phyloP scores from a whole-genome alignment of 2,888 invertebrate species.

The Anthrax anthrax region DNA sequence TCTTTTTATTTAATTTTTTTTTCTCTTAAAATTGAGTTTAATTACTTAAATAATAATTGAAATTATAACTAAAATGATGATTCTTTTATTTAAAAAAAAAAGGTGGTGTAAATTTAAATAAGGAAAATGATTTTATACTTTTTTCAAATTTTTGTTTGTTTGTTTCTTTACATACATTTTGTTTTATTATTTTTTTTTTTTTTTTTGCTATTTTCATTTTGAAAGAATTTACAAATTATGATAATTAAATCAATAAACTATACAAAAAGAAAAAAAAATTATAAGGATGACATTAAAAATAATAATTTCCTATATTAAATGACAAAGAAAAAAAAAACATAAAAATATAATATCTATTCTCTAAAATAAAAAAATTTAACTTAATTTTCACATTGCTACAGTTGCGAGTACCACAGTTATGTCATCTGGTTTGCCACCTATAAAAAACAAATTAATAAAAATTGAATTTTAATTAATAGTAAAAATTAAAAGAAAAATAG shows the following conservation, averaged over 20 bases:
- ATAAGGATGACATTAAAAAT: not conserved
- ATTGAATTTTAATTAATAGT: not conserved
- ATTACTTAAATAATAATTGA: too few species aligned
- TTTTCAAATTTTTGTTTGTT: too few species aligned
- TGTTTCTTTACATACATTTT: too few species aligned
- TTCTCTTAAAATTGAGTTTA: too few species aligned
- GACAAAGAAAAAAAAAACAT: not conserved
- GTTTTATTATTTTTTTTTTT: too few species aligned
- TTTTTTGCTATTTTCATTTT: too few species aligned
- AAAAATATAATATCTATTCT: not conserved
- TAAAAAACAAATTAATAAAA: slow-evolving; percentile 2
- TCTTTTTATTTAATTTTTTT: too few species aligned
- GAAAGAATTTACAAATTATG: not conserved
- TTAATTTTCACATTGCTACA: slow-evolving; percentile 51
- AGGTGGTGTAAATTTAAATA: too few species aligned
- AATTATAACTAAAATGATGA: too few species aligned
- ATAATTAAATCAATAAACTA: not conserved
- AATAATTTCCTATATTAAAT: not conserved
- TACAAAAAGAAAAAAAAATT: not conserved
- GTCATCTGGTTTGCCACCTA: slow-evolving; percentile 97
- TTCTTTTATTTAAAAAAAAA: too few species aligned
- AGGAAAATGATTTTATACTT: too few species aligned
- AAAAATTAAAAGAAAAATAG: not conserved
- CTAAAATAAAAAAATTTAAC: not conserved
- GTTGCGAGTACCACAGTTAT: slow-evolving; percentile 94